A percentile compares a stretch with the other conserved stretches of the same genome.
These are phyloP conservation scores for Patella pellucida DNA, from an alignment of 2,888 invertebrate genomes.

Conservation along the genomic window DNA sequence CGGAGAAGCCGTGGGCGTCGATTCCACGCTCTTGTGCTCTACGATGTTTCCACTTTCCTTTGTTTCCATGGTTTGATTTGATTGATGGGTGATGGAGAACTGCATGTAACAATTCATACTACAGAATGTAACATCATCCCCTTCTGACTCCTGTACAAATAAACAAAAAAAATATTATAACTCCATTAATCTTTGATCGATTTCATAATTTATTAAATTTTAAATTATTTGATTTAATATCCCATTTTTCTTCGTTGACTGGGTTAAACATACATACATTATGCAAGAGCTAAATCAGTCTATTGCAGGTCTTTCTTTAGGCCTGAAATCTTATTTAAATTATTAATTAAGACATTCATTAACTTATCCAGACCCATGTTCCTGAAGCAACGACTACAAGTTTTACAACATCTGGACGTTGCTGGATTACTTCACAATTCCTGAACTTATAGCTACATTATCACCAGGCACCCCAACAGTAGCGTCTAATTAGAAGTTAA, in stretches of 20 bases:
- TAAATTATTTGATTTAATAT: neutral
- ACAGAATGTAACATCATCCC: slow-evolving; percentile 79
- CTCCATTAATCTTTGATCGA: neutral
- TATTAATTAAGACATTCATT: too few species aligned
- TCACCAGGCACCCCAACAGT: too few species aligned
- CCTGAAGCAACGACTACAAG: too few species aligned
- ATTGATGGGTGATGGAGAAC: slow-evolving; percentile 80
- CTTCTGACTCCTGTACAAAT: slow-evolving; percentile 60
- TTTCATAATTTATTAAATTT: neutral
- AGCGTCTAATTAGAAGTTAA: too few species aligned
- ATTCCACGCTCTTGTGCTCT: slow-evolving; percentile 35
- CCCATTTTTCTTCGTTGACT: neutral
- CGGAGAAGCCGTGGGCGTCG: slow-evolving; percentile 27
- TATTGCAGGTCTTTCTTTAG: too few species aligned
- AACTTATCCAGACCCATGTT: too few species aligned
- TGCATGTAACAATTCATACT: slow-evolving; percentile 90
- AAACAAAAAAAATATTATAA: neutral
- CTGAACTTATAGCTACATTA: too few species aligned
- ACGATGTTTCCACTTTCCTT: slow-evolving; percentile 35
- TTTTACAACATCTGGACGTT: too few species aligned
- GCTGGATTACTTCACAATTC: too few species aligned
- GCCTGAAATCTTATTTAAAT: too few species aligned
- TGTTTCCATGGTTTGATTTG: slow-evolving; percentile 48
- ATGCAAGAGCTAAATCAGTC: too few species aligned
- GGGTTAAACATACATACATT: too few species aligned